Conservation (phyloP, 92 coral and sea anemone genomes). For the Zoanthus solanderi region DNA sequence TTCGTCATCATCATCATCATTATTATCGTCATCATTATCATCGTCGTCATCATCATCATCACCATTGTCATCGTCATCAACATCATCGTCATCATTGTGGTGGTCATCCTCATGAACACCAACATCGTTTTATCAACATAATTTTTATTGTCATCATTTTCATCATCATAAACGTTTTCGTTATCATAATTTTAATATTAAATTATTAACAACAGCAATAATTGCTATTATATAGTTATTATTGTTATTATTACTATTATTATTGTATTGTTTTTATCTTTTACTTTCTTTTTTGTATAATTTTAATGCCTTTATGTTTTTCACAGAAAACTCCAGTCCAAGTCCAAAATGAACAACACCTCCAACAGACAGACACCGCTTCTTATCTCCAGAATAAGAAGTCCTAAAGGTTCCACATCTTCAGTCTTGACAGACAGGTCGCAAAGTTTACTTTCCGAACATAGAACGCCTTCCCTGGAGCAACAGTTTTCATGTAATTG, state of each 20-base stretch:
- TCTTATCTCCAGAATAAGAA: neutral
- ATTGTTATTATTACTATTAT: too few species aligned
- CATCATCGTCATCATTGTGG: neutral
- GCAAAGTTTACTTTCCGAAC: neutral
- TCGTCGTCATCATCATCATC: too few species aligned
- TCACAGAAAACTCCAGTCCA: slow-evolving; percentile 25
- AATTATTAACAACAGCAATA: too few species aligned
- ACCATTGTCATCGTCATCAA: too few species aligned
- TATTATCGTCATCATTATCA: too few species aligned
- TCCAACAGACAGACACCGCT: neutral
- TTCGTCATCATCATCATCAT: neutral
- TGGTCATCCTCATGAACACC: too few species aligned
- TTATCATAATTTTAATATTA: too few species aligned
- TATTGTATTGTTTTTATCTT: too few species aligned
- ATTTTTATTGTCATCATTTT: too few species aligned
- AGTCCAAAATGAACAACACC: slow-evolving; percentile 4
- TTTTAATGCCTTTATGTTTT: neutral
- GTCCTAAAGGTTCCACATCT: neutral
- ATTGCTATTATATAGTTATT: too few species aligned
- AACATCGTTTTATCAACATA: too few species aligned
- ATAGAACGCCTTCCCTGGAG: neutral
- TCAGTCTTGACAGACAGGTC: neutral
- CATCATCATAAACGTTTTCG: too few species aligned
- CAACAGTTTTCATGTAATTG: neutral
- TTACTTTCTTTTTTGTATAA: neutral